phyloP scores from a whole-genome alignment of 2,113 vertebrate genomes.

The Dipodomys ordii region DNA sequence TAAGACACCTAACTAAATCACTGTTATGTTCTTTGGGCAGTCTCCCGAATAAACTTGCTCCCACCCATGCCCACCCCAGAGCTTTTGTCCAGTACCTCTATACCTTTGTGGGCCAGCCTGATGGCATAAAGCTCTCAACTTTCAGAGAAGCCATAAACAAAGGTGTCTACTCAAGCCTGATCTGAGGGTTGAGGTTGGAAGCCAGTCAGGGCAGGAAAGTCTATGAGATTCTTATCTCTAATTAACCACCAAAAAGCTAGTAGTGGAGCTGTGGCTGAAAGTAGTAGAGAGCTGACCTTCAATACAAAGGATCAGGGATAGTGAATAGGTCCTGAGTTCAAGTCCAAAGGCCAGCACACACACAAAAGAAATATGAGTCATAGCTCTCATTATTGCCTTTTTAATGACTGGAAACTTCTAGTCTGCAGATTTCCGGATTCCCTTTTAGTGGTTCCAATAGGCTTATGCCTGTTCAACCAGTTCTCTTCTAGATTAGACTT shows the following conservation, averaged over 20 bases:
- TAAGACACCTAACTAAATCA: neutral
- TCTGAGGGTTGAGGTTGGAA: too few species aligned
- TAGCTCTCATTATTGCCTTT: neutral
- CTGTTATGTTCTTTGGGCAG: neutral
- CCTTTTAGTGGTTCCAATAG: neutral
- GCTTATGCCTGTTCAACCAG: neutral
- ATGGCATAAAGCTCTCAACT: neutral
- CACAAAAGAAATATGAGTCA: too few species aligned
- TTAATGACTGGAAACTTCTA: neutral
- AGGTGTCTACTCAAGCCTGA: neutral
- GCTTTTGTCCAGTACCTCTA: neutral
- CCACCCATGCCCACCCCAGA: neutral
- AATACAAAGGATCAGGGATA: too few species aligned
- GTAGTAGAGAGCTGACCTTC: too few species aligned
- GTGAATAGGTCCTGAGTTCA: too few species aligned
- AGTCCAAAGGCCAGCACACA: too few species aligned
- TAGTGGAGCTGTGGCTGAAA: too few species aligned
- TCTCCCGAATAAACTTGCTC: neutral
- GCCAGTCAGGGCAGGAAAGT: too few species aligned
- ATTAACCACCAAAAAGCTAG: too few species aligned
- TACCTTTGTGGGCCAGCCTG: neutral
- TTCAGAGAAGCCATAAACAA: neutral
- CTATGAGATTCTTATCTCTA: too few species aligned
- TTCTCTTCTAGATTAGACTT: neutral
- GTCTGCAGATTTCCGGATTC: neutral